phyloP scores from a whole-genome alignment of 2,888 invertebrate genomes.

The Malacosoma neustria region DNA sequence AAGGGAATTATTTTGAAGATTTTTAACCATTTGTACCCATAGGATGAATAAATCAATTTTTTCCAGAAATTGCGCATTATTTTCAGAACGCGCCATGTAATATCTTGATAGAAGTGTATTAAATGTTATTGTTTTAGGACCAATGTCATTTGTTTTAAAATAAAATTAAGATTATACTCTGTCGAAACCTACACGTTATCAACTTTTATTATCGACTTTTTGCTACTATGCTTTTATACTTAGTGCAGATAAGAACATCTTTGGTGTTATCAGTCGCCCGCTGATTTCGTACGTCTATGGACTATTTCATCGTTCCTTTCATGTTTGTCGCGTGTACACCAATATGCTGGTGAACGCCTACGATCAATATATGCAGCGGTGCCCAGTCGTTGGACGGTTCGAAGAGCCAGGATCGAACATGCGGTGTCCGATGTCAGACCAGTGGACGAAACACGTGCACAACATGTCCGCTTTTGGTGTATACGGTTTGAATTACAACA shows the following conservation, averaged over 20 bases:
- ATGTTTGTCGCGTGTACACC: constrained; percentile 18
- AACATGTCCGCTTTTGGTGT: constrained; percentile 32
- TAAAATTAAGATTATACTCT: constrained; percentile 1
- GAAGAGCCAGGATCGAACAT: constrained; percentile 44
- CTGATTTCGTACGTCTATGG: constrained; percentile 61
- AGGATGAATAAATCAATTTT: too few relatives aligned
- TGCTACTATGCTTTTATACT: constrained; percentile 54
- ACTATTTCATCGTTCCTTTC: constrained; percentile 35
- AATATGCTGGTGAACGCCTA: constrained; percentile 43
- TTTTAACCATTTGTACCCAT: too few relatives aligned
- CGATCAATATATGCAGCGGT: constrained; percentile 33
- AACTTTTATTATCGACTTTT: constrained; percentile 55
- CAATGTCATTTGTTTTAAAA: not conserved
- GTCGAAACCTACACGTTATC: constrained; percentile 45
- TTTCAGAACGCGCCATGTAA: too few relatives aligned
- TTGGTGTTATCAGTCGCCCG: constrained; percentile 60
- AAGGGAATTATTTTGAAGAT: too few relatives aligned
- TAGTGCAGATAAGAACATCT: constrained; percentile 58
- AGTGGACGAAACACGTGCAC: constrained; percentile 37
- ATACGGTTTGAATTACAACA: constrained; percentile 28
- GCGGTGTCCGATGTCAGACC: constrained; percentile 44
- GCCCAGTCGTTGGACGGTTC: constrained; percentile 35
- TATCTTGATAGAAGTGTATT: too few relatives aligned
- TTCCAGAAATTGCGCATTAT: too few relatives aligned
- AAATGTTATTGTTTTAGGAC: too few relatives aligned